Conservation (phyloP, 2,113 vertebrate species). For the Amblyopsis rosae region DNA sequence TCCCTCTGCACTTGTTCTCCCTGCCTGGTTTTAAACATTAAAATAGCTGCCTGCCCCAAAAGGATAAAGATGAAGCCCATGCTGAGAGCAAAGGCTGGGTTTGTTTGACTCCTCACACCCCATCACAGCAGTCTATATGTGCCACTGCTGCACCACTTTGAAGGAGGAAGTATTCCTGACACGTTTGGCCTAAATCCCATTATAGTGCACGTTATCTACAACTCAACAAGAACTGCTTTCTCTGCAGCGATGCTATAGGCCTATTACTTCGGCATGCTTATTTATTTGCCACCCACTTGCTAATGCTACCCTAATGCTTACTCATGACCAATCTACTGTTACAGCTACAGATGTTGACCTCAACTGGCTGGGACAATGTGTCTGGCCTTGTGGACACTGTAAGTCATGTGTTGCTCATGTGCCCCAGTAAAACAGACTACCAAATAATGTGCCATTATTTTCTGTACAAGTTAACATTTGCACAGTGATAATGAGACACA, state of each 20-base stretch:
- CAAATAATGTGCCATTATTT: too few species aligned
- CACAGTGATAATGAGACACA: too few species aligned
- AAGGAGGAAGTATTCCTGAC: conserved; percentile 55
- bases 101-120: conserved; percentile 53
- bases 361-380: background rate
- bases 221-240: conserved; percentile 19
- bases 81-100: conserved; percentile 64
- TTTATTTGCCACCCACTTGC: too few species aligned
- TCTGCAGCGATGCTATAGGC: background rate
- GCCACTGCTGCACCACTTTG: conserved; percentile 47
- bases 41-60: conserved; percentile 65
- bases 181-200: conserved; percentile 69
- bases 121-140: conserved; percentile 38
- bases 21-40: conserved; percentile 74
- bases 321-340: too few species aligned
- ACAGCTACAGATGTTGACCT: too few species aligned
- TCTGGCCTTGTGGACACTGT: background rate
- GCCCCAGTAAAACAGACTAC: too few species aligned
- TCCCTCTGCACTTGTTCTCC: conserved; percentile 75
- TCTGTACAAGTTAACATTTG: too few species aligned
- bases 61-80: conserved; percentile 67
- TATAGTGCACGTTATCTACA: conserved; percentile 38
- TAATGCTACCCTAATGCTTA: too few species aligned
- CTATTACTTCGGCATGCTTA: background rate
- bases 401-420: background rate